These are phyloP conservation scores for Ailurus styani DNA, from an alignment of 2,113 vertebrate species.

Conservation along the genomic window DNA sequence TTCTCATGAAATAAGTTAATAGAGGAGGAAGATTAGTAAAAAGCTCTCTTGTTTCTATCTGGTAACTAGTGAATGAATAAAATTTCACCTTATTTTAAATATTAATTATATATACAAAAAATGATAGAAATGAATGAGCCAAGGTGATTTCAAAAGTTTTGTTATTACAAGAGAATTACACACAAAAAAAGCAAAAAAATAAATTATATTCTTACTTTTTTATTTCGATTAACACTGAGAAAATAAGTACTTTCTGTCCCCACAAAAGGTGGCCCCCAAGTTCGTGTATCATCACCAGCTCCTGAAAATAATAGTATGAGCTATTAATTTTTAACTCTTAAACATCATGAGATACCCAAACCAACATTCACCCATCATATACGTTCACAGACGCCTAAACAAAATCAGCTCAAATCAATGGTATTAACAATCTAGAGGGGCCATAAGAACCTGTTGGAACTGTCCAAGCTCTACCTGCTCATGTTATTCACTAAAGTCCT, in stretches of 20 bases:
- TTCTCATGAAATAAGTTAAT: conserved; percentile 34
- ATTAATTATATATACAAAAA: conserved; percentile 12
- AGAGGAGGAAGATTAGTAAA: conserved; percentile 9
- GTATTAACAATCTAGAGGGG: not conserved
- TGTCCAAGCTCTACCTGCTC: not conserved
- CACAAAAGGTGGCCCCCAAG: conserved; percentile 94
- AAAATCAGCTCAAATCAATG: not conserved
- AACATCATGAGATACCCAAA: not conserved
- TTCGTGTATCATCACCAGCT: conserved; percentile 92
- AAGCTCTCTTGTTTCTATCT: not conserved
- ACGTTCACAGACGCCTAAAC: not conserved
- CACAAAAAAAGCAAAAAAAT: not conserved
- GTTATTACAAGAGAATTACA: conserved; percentile 13
- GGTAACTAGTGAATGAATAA: not conserved
- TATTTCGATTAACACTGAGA: conserved; percentile 97
- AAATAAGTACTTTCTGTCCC: conserved; percentile 92
- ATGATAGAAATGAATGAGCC: not conserved
- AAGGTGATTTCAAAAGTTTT: not conserved
- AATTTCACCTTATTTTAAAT: conserved; percentile 18
- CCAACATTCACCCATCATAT: not conserved
- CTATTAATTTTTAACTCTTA: not conserved
- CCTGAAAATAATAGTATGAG: conserved; percentile 81
- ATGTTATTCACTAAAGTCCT: not conserved
- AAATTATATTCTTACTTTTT: conserved; percentile 85
- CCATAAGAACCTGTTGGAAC: not conserved